phyloP scores from a whole-genome alignment of 2,113 vertebrate species.

The Tragelaphus imberbis region DNA sequence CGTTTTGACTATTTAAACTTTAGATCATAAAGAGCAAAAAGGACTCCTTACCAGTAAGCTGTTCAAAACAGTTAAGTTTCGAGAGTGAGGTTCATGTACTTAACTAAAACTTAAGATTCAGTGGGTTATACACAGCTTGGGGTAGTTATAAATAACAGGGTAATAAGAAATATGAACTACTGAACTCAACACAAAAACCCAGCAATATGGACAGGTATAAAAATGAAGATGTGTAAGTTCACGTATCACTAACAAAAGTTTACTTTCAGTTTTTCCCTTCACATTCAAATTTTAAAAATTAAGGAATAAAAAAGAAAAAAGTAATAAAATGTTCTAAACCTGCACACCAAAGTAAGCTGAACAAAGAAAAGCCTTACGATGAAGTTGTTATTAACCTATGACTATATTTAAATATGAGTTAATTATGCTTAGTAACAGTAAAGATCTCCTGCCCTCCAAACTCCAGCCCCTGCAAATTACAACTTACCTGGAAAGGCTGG shows the following conservation, averaged over 20 bases:
- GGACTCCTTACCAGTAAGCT: neutral
- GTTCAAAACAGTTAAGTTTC: slow-evolving; percentile 2
- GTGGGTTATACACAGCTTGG: neutral
- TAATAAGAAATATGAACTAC: neutral
- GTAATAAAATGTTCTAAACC: neutral
- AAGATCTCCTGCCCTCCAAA: neutral
- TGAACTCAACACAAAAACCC: neutral
- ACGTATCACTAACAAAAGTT: neutral
- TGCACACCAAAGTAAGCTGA: neutral
- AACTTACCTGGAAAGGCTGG: neutral
- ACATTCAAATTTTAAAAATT: neutral
- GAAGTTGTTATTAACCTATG: neutral
- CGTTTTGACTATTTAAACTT: neutral
- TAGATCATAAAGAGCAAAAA: neutral
- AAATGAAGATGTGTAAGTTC: neutral
- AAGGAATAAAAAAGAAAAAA: neutral
- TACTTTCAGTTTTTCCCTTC: neutral
- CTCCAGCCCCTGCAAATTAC: neutral
- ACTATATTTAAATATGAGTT: neutral
- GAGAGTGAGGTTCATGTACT: neutral
- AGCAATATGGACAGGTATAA: neutral
- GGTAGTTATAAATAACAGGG: neutral
- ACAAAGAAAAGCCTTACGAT: neutral
- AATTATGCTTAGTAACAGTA: neutral
- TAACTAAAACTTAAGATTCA: slow-evolving; percentile 30